Percentiles rank a stretch among this genome's conserved stretches.
These are phyloP conservation scores for Marronus borbonicus DNA, from an alignment of 2,888 invertebrate genomes.

Conservation along the genomic window DNA sequence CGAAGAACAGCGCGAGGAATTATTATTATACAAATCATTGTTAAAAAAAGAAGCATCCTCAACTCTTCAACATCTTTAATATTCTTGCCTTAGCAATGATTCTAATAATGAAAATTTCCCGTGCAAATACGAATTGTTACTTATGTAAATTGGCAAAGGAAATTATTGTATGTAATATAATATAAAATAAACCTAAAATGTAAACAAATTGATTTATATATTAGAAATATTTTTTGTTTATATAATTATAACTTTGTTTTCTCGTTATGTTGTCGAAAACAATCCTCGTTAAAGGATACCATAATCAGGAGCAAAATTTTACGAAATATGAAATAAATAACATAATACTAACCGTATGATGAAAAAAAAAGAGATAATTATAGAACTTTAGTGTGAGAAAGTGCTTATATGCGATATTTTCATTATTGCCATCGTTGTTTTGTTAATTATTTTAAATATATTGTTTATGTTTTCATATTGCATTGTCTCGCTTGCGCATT, in stretches of 20 bases:
- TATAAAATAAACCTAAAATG: conserved; percentile 3
- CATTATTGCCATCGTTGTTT: conserved; percentile 65
- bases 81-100: conserved; percentile 2
- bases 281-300: conserved; percentile 31
- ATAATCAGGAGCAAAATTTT: conserved; percentile 63
- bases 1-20: conserved; percentile 22
- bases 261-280: not conserved
- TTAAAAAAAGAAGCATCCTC: conserved; percentile 57
- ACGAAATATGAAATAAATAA: conserved; percentile 54
- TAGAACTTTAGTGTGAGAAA: conserved; percentile 66
- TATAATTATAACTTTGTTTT: conserved; percentile 40
- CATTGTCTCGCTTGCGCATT: conserved; percentile 61
- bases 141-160: conserved; percentile 23
- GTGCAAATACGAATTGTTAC: conserved; percentile 2
- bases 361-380: conserved; percentile 61
- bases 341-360: conserved; percentile 62
- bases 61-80: conserved; percentile 43
- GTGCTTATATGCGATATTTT: conserved; percentile 69
- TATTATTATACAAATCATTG: conserved; percentile 7
- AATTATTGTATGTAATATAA: conserved; percentile 20
- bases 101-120: conserved; percentile 20
- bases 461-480: conserved; percentile 63
- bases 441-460: conserved; percentile 62
- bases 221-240: conserved; percentile 19
- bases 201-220: too few relatives aligned